Conservation (phyloP, 2,113 vertebrate genomes). For the Gymnarchus niloticus region DNA sequence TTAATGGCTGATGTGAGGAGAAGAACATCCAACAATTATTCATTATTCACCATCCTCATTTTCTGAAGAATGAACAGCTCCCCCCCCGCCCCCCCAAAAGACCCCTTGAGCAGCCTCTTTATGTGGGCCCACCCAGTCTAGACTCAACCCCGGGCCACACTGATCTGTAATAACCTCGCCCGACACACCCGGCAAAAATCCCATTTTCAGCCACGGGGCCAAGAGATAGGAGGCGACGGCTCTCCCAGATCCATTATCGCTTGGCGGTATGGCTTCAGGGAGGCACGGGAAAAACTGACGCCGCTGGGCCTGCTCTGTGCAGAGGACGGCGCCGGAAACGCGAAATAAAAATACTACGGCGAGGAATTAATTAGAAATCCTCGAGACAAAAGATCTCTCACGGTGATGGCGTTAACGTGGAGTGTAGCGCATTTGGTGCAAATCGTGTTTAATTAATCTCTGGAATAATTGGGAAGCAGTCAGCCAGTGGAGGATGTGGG, state of each 20-base stretch:
- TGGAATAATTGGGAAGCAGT: slow-evolving; percentile 17
- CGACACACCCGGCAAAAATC: slow-evolving; percentile 32
- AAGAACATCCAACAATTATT: slow-evolving; percentile 35
- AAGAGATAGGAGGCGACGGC: slow-evolving; percentile 33
- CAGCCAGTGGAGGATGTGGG: background rate
- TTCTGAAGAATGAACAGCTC: background rate
- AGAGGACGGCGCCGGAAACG: slow-evolving; percentile 6
- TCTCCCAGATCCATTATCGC: slow-evolving; percentile 41
- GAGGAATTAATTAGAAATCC: slow-evolving; percentile 26
- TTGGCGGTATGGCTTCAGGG: slow-evolving; percentile 18
- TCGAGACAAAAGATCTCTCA: slow-evolving; percentile 19
- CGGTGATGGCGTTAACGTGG: slow-evolving; percentile 17
- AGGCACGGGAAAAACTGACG: background rate
- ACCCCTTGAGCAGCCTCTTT: background rate
- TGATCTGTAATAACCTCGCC: slow-evolving; percentile 35
- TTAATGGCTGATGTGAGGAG: slow-evolving; percentile 34
- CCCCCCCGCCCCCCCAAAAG: background rate
- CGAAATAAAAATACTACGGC: slow-evolving; percentile 7
- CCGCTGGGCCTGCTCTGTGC: background rate
- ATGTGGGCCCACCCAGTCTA: background rate
- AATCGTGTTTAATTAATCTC: slow-evolving; percentile 22
- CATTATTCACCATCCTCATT: slow-evolving; percentile 42
- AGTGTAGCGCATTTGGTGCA: background rate
- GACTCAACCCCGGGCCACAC: slow-evolving; percentile 8
- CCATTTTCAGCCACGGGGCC: slow-evolving; percentile 34